These are phyloP conservation scores for Temnothorax rugatulus DNA, from an alignment of 2,888 invertebrate species.

Conservation along the genomic window DNA sequence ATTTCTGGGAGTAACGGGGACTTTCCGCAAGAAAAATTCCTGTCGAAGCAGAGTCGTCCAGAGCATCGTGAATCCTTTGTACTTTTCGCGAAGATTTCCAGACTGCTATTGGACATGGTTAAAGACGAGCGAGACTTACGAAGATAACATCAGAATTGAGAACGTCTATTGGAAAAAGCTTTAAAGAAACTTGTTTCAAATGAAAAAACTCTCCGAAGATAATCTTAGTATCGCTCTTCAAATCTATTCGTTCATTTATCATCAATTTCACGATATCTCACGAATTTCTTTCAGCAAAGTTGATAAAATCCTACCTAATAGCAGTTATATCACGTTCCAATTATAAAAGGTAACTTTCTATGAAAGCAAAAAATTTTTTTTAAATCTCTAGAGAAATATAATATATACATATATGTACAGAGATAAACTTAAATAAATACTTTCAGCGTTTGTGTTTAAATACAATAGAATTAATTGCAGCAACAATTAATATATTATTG, in stretches of 20 bases:
- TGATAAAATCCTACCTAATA: not conserved
- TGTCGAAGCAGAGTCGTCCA: not conserved
- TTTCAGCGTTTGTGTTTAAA: not conserved
- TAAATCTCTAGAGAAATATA: not conserved
- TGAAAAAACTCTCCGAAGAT: constrained; percentile 12
- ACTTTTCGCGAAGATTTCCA: constrained; percentile 16
- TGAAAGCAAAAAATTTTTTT: not conserved
- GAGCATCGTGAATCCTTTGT: constrained; percentile 8
- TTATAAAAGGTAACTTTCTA: not conserved
- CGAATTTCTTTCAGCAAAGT: not conserved
- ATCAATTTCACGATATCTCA: not conserved
- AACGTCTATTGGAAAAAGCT: constrained; percentile 11
- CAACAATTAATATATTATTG: not conserved
- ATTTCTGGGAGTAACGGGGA: constrained; percentile 3
- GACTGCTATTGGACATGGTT: constrained; percentile 33
- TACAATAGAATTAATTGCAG: not conserved
- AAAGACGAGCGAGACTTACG: constrained; percentile 3
- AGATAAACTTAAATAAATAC: not conserved
- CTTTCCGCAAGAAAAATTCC: not conserved
- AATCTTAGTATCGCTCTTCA: not conserved
- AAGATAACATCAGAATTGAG: constrained; percentile 1
- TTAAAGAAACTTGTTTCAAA: constrained; percentile 10
- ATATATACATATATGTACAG: not conserved
- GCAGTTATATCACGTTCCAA: not conserved
- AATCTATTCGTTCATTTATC: not conserved